These are phyloP conservation scores for Uloborus diversus DNA, from an alignment of 1,140 invertebrate genomes.

Conservation along the genomic window DNA sequence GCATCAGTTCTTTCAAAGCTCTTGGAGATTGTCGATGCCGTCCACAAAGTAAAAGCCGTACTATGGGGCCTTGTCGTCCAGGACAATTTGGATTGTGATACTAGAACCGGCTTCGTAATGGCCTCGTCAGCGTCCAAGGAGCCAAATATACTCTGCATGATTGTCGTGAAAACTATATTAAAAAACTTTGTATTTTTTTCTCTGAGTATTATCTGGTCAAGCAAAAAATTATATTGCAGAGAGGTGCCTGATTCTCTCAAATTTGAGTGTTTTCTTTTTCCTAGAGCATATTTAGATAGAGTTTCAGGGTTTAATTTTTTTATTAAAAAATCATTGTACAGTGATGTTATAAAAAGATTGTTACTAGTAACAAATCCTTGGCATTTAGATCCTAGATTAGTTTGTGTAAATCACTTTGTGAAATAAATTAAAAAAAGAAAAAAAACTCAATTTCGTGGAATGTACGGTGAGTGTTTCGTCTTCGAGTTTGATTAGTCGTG, in stretches of 20 bases:
- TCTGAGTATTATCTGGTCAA: slow-evolving; percentile 57
- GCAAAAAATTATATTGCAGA: slow-evolving; percentile 23
- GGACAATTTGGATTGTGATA: slow-evolving; percentile 55
- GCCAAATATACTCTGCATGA: slow-evolving; percentile 29
- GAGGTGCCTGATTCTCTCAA: slow-evolving; percentile 50
- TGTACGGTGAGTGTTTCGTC: background rate
- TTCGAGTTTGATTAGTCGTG: background rate
- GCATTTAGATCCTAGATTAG: slow-evolving; percentile 53
- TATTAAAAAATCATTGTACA: slow-evolving; percentile 48
- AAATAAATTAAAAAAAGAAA: slow-evolving; percentile 3
- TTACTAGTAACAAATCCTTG: slow-evolving; percentile 51
- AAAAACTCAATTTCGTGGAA: background rate
- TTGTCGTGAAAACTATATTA: background rate
- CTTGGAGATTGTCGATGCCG: slow-evolving; percentile 46
- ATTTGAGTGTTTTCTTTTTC: slow-evolving; percentile 56
- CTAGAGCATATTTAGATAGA: slow-evolving; percentile 54
- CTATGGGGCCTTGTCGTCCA: slow-evolving; percentile 53
- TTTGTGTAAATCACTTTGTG: slow-evolving; percentile 28
- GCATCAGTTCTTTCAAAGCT: background rate
- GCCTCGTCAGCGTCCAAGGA: slow-evolving; percentile 43
- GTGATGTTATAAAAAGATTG: slow-evolving; percentile 55
- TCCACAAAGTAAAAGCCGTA: slow-evolving; percentile 18
- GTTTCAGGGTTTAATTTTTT: slow-evolving; percentile 50
- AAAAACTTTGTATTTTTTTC: slow-evolving; percentile 30
- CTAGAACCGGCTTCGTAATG: slow-evolving; percentile 38